Conservation (phyloP, 2,113 vertebrate genomes). For the Camelus dromedarius region DNA sequence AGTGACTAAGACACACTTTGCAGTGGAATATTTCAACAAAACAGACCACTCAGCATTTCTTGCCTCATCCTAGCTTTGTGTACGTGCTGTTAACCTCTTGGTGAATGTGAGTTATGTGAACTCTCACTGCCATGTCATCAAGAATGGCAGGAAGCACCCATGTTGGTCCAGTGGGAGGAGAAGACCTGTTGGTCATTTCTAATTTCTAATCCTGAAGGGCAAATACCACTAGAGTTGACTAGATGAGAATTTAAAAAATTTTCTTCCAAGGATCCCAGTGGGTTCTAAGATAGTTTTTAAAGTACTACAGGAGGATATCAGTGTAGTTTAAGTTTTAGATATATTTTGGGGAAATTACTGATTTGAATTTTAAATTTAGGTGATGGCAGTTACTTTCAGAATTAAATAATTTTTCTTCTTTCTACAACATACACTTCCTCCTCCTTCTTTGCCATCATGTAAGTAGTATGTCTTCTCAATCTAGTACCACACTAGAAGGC, state of each 20-base stretch:
- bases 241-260: not conserved
- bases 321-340: not conserved
- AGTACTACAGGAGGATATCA: not conserved
- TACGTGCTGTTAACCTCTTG: not conserved
- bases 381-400: not conserved
- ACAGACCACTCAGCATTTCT: not conserved
- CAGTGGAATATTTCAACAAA: not conserved
- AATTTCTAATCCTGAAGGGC: not conserved
- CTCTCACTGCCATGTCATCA: not conserved
- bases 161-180: not conserved
- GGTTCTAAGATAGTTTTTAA: conserved; percentile 11
- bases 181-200: not conserved
- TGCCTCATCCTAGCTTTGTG: not conserved
- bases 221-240: not conserved
- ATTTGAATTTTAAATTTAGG: not conserved
- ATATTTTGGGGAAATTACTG: not conserved
- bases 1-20: not conserved
- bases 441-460: not conserved
- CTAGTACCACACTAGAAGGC: too few relatives aligned
- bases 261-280: not conserved
- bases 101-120: not conserved
- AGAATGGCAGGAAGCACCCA: not conserved
- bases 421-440: not conserved
- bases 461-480: not conserved
- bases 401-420: not conserved